These are phyloP conservation scores for Hydrophis major DNA, from an alignment of 2,797 vertebrate genomes.

Conservation along the genomic window DNA sequence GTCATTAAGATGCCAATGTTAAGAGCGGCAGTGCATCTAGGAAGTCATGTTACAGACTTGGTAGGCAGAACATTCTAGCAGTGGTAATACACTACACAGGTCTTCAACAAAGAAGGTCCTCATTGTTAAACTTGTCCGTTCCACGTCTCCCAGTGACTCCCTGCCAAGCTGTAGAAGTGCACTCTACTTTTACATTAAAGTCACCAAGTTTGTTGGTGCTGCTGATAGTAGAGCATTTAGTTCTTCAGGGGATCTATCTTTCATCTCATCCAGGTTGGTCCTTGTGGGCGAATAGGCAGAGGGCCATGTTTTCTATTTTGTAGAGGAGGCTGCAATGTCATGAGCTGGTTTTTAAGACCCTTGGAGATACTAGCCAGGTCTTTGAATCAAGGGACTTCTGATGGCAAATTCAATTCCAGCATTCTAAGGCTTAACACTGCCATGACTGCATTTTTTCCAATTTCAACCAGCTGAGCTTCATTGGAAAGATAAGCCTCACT, in stretches of 20 bases:
- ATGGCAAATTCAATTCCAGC: not conserved
- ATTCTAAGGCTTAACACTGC: not conserved
- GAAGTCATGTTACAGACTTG: not conserved
- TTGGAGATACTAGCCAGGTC: not conserved
- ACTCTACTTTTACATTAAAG: not conserved
- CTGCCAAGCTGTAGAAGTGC: not conserved
- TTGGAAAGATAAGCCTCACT: not conserved
- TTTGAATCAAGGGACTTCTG: not conserved
- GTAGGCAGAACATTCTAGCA: not conserved
- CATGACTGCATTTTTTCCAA: not conserved
- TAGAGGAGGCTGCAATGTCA: not conserved
- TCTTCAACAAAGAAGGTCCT: not conserved
- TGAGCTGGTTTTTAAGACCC: not conserved
- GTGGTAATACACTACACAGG: not conserved
- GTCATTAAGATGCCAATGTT: not conserved
- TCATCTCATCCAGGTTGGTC: not conserved
- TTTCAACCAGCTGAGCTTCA: not conserved
- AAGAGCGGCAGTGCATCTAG: not conserved
- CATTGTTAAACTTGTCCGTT: not conserved
- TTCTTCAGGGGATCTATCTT: not conserved
- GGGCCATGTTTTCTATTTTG: no score
- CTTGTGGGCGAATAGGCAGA: not conserved
- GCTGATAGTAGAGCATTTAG: not conserved
- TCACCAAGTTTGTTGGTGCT: not conserved
- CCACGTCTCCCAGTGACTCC: not conserved